Evolutionary conservation across 2,888 invertebrate genomes (phyloP).

Genomic region (Brachynemurus nebulosus): DNA sequence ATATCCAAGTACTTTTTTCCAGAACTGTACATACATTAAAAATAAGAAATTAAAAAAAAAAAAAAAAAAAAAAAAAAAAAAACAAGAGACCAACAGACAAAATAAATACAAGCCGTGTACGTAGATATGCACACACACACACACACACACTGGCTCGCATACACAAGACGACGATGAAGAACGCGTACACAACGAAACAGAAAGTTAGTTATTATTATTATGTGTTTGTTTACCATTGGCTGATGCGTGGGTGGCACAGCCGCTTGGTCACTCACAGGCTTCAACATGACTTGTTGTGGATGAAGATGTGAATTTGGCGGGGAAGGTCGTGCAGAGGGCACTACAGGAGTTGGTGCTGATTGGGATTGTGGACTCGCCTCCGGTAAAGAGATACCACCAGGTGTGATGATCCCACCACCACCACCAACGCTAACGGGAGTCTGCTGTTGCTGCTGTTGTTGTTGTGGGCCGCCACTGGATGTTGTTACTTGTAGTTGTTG

Average conservation of each 20-base stretch:
- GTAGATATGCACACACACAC: no score
- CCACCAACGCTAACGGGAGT: not conserved
- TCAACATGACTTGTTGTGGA: conserved; percentile 21
- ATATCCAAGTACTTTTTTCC: no score
- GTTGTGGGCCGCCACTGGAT: not conserved
- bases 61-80: no score
- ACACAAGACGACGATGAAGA: no score
- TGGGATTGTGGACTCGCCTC: conserved; percentile 15
- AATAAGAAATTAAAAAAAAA: no score
- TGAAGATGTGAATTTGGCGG: conserved; percentile 30
- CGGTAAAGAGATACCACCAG: conserved; percentile 8
- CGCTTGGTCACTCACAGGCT: conserved; percentile 26
- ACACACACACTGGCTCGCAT: no score
- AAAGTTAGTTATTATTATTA: no score
- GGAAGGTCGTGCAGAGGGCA: conserved; percentile 22
- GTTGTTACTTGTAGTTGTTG: conserved; percentile 4
- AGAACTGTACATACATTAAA: no score
- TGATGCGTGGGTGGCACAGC: conserved; percentile 27
- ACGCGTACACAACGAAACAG: no score
- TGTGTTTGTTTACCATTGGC: conserved; percentile 28
- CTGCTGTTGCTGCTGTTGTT: conserved; percentile 11
- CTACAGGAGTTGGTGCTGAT: conserved; percentile 10
- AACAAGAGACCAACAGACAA: no score
- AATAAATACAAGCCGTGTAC: no score
- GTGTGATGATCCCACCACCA: not conserved